These are phyloP conservation scores for Urosaurus nigricauda DNA, from an alignment of 2,797 vertebrate species.

Conservation along the genomic window DNA sequence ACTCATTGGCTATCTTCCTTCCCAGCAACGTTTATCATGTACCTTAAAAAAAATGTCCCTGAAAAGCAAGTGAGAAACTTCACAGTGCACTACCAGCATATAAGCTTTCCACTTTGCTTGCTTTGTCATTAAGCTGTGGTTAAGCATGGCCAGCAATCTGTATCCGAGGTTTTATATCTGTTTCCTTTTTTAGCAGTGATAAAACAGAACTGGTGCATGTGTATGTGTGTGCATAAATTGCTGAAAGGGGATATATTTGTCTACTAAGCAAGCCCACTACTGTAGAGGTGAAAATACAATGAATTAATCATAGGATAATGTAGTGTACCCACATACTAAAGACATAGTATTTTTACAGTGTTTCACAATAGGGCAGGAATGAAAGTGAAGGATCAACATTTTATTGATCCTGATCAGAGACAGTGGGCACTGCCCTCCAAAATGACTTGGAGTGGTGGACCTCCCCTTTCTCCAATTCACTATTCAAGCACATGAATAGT, in stretches of 20 bases:
- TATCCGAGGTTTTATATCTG: conserved; percentile 41
- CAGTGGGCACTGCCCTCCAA: too few species aligned
- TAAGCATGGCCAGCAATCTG: conserved; percentile 57
- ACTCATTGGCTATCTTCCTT: conserved; percentile 23
- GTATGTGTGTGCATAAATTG: neutral
- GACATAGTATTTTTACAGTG: neutral
- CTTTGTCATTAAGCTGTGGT: conserved; percentile 52
- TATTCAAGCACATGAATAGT: too few species aligned
- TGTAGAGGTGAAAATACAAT: conserved; percentile 8
- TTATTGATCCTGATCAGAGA: too few species aligned
- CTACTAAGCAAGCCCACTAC: conserved; percentile 19
- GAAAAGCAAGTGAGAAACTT: conserved; percentile 24
- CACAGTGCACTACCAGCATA: neutral
- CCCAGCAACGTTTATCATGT: conserved; percentile 12
- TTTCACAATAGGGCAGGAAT: neutral
- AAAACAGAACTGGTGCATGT: conserved; percentile 24
- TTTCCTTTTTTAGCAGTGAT: conserved; percentile 38
- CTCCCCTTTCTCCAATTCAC: too few species aligned
- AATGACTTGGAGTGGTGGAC: too few species aligned
- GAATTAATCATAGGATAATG: conserved; percentile 6
- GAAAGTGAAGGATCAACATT: neutral
- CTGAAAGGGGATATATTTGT: conserved; percentile 35
- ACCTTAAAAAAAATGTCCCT: conserved; percentile 7
- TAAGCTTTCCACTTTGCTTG: conserved; percentile 49
- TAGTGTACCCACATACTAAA: neutral